Conservation (phyloP, 2,113 vertebrate species). For the Galeopterus variegatus region DNA sequence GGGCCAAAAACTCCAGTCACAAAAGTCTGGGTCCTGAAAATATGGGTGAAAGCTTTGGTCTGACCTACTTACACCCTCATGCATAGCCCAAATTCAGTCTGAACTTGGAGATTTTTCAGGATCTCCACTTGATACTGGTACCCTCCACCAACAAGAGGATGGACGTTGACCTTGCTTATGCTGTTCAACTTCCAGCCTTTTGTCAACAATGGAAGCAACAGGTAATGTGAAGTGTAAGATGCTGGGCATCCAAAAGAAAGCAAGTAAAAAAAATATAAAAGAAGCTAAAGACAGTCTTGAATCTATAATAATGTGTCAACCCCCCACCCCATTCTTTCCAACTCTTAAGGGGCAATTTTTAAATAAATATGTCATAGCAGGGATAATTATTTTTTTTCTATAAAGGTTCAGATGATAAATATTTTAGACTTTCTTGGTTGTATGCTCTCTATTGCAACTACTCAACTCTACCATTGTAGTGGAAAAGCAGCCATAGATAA, state of each 20-base stretch:
- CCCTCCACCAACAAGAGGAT: background rate
- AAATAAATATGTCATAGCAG: background rate
- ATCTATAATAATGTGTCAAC: background rate
- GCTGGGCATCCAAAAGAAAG: background rate
- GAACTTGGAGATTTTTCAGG: background rate
- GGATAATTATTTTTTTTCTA: background rate
- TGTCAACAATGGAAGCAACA: background rate
- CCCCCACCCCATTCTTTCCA: background rate
- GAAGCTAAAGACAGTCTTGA: background rate
- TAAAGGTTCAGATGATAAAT: background rate
- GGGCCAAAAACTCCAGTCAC: background rate
- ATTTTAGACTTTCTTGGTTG: background rate
- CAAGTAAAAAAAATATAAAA: background rate
- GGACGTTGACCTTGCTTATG: background rate
- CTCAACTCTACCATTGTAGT: background rate
- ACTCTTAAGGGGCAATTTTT: background rate
- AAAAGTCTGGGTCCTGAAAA: background rate
- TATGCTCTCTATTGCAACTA: background rate
- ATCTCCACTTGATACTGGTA: background rate
- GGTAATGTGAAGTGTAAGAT: background rate
- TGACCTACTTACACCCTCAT: background rate
- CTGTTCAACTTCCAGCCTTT: background rate
- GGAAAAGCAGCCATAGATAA: background rate
- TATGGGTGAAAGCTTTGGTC: background rate
- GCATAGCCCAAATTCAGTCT: background rate